These are phyloP conservation scores for Masticophis lateralis DNA, from an alignment of 2,797 vertebrate species.

Conservation along the genomic window DNA sequence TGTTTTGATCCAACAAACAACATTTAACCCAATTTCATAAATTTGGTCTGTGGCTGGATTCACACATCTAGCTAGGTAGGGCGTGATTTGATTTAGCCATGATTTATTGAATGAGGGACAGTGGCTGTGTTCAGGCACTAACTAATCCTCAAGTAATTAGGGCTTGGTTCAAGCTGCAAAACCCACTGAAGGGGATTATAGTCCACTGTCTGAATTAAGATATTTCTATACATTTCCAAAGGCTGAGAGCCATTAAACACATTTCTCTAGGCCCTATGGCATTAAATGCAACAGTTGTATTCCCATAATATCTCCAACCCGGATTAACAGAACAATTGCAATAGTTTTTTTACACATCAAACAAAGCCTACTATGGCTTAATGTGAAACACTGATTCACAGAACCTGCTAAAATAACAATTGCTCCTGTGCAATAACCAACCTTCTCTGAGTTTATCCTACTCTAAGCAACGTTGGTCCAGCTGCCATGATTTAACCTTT, in stretches of 20 bases:
- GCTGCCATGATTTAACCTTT: no score
- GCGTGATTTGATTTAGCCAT: background rate
- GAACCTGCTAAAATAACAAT: no score
- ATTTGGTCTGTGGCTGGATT: background rate
- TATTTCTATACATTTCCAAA: background rate
- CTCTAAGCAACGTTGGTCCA: no score
- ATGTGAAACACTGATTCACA: no score
- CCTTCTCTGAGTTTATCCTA: no score
- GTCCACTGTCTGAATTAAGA: background rate
- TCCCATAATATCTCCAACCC: background rate
- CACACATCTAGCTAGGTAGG: background rate
- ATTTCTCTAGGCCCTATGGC: background rate
- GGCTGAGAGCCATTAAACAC: background rate
- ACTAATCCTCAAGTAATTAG: no score
- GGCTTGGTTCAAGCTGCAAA: background rate
- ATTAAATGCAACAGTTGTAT: background rate
- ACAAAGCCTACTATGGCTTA: no score
- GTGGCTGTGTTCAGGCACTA: background rate
- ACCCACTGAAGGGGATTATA: background rate
- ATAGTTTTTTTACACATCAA: background rate
- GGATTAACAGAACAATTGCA: background rate
- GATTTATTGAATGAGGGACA: background rate
- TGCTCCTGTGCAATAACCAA: no score
- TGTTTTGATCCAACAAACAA: background rate
- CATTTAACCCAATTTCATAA: background rate